These are phyloP conservation scores for Lutjanus campechanus DNA, from an alignment of 2,797 vertebrate genomes.

Conservation along the genomic window DNA sequence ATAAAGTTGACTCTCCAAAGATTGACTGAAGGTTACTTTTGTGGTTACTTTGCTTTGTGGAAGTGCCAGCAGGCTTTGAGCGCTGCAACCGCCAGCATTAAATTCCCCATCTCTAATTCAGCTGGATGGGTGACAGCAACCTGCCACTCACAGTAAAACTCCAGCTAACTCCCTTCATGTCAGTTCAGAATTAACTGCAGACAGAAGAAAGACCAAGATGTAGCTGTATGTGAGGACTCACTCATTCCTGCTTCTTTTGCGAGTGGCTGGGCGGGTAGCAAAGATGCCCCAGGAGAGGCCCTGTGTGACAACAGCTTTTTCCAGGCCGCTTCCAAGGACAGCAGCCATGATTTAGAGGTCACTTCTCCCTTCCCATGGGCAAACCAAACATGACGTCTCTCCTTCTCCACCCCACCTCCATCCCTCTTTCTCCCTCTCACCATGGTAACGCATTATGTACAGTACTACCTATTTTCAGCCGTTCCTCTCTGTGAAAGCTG, in stretches of 20 bases:
- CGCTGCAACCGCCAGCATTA: slow-evolving; percentile 26
- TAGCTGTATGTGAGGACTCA: slow-evolving; percentile 32
- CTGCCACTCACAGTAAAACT: slow-evolving; percentile 54
- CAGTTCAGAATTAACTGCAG: slow-evolving; percentile 41
- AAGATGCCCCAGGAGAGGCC: slow-evolving; percentile 30
- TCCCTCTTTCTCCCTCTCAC: slow-evolving; percentile 29
- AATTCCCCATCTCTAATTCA: slow-evolving; percentile 58
- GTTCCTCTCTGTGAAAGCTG: slow-evolving; percentile 11
- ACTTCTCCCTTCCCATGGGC: slow-evolving; percentile 36
- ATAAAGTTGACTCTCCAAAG: slow-evolving; percentile 18
- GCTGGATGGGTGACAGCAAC: slow-evolving; percentile 63
- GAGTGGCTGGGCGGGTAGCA: slow-evolving; percentile 14
- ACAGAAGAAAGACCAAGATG: slow-evolving; percentile 18
- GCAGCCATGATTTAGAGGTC: slow-evolving; percentile 61
- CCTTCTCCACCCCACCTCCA: slow-evolving; percentile 13
- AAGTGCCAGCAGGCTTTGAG: slow-evolving; percentile 47
- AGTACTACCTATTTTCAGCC: slow-evolving; percentile 41
- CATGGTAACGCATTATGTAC: slow-evolving; percentile 37
- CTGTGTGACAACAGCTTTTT: slow-evolving; percentile 45
- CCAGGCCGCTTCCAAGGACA: slow-evolving; percentile 54
- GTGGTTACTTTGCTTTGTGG: slow-evolving; percentile 33
- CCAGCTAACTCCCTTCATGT: slow-evolving; percentile 25
- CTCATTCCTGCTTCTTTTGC: slow-evolving; percentile 27
- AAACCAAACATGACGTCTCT: slow-evolving; percentile 43
- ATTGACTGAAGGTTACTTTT: slow-evolving; percentile 21